Evolutionary conservation across 2,797 vertebrate genomes (phyloP).

Genomic region (Pipistrellus kuhlii): DNA sequence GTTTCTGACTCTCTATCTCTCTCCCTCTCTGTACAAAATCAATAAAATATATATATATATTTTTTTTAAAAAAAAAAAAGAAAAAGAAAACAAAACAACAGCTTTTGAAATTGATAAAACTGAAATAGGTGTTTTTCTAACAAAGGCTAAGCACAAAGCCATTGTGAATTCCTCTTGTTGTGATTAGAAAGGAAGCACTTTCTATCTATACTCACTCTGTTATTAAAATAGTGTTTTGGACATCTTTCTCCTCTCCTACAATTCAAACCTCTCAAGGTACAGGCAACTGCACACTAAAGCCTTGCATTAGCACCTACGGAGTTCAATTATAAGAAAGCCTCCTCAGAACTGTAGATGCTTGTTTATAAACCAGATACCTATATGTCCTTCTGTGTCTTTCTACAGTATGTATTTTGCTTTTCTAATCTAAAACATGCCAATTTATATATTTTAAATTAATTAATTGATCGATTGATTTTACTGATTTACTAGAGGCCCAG

Average conservation of each 20-base stretch:
- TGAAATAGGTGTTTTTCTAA: not conserved
- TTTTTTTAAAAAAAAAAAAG: not conserved
- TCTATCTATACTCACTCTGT: constrained; percentile 28
- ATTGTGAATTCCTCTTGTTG: constrained; percentile 45
- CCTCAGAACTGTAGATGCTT: not conserved
- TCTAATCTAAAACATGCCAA: not conserved
- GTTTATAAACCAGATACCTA: not conserved
- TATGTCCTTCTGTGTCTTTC: not conserved
- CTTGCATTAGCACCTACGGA: not conserved
- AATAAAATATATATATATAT: too few relatives aligned
- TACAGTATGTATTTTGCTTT: not conserved
- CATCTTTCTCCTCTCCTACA: not conserved
- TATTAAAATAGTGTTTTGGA: constrained; percentile 62
- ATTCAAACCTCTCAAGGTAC: constrained; percentile 22
- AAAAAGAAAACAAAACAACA: not conserved
- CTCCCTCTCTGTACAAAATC: too few relatives aligned
- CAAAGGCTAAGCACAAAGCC: constrained; percentile 40
- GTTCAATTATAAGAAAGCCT: not conserved
- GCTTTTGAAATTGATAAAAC: constrained; percentile 48
- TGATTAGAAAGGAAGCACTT: constrained; percentile 13
- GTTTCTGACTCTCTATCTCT: too few relatives aligned
- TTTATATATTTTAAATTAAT: not conserved
- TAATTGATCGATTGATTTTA: not conserved
- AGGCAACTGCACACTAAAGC: not conserved
- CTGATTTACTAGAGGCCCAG: not conserved